Evolutionary conservation across 2,797 vertebrate genomes (phyloP).

Genomic region (Molossus molossus): DNA sequence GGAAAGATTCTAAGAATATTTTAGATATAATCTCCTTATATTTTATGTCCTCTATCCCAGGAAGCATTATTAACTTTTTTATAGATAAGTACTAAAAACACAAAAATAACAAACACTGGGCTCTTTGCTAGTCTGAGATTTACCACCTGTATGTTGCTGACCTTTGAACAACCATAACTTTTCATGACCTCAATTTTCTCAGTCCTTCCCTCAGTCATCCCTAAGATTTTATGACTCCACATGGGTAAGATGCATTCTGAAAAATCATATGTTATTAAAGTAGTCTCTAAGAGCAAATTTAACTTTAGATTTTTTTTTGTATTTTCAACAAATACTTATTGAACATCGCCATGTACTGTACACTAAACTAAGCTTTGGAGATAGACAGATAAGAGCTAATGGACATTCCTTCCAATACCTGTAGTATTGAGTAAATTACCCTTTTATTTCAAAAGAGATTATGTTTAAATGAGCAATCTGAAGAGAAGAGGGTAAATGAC

Average conservation of each 20-base stretch:
- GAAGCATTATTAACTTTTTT: constrained; percentile 41
- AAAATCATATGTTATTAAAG: constrained; percentile 14
- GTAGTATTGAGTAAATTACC: not conserved
- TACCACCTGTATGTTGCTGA: not conserved
- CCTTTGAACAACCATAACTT: constrained; percentile 15
- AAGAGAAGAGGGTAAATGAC: not conserved
- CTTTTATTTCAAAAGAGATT: constrained; percentile 42
- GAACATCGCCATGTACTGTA: not conserved
- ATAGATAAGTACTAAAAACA: not conserved
- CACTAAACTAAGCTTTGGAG: not conserved
- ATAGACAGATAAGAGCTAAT: not conserved
- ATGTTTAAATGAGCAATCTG: not conserved
- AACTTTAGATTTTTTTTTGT: constrained; percentile 5
- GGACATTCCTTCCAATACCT: not conserved
- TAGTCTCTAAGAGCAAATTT: not conserved
- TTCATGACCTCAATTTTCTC: constrained; percentile 13
- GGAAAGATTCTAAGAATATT: not conserved
- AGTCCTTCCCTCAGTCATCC: not conserved
- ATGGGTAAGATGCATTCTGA: not conserved
- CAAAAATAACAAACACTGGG: constrained; percentile 51
- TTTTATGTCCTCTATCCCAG: not conserved
- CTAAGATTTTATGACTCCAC: not conserved
- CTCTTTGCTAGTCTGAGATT: not conserved
- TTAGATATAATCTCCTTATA: not conserved
- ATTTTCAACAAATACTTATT: constrained; percentile 46